Evolutionary conservation across 92 coral and sea anemone species (phyloP), one percentile per base, ranked within the genome.

Genomic region (Porites divaricata): DNA sequence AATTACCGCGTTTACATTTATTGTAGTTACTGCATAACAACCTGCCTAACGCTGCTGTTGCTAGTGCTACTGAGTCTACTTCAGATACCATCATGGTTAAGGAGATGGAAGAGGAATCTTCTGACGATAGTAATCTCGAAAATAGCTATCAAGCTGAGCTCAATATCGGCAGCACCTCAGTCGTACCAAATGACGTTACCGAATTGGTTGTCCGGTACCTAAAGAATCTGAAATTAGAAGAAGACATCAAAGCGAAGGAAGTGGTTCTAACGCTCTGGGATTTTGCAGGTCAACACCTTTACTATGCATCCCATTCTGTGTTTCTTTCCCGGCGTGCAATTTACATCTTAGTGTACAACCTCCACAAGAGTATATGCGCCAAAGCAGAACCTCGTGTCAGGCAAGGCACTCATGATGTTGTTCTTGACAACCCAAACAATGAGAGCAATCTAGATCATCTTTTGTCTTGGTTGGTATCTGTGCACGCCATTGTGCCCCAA

Each of bases 221-320:
- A 26, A 87, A 85, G 81, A 49, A 35, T 71, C 76, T 71, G 14
- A 26, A 2, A 26, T 19, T 71, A 11, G 91, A 76, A n/a, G 87
- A 86, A 6, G 75, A 75, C 52, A 72, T 76, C 28, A 72, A 59
- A 20, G 67, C 75, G n/a, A 67, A 83, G 19, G 90, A 91, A 66
- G 81, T 90, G 23, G 72, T 86, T 52, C 78, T 91, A 8, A 89
- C 82, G 17, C 56, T 88, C 23, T 91, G 95, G 95, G 95, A 91
- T 74, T 91, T 91, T 59, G 95, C 95, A 9, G 95, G 95, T 12
- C 95, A 91, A 68, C 95, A 91, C 28, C 71, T 91, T 59, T 91
- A 91, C 80, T 91, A 91, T 65, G 95, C 95, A 4, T 91, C 95
- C 14, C 95, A 91, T 69, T 86, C 95, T 21, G 95, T 91, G 72